Evolutionary conservation across 2,888 invertebrate genomes (phyloP).

Genomic region (Hirtodrosophila duncani): DNA sequence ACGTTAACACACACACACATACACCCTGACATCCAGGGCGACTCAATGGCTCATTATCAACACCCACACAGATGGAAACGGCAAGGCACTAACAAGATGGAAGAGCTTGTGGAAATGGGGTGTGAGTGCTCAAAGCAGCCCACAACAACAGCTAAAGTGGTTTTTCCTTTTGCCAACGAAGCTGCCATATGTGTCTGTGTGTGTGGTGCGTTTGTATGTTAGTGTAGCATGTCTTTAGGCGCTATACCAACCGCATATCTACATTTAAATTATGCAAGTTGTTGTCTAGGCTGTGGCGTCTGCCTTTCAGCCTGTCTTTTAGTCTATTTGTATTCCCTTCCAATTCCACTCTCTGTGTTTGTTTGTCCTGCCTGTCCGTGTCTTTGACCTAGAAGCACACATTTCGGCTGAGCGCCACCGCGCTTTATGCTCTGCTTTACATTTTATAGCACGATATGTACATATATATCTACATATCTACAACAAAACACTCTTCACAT

Average conservation of each 20-base stretch:
- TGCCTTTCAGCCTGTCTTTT: conserved; percentile 3
- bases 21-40: conserved; percentile 24
- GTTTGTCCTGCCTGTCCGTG: conserved; percentile 48
- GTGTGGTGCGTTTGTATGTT: conserved; percentile 5
- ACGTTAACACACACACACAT: conserved; percentile 10
- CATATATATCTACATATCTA: background rate
- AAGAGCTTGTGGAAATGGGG: conserved; percentile 17
- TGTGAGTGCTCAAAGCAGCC: too few species aligned
- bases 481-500: too few species aligned
- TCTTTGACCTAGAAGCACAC: conserved; percentile 71
- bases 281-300: conserved; percentile 43
- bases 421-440: conserved; percentile 41
- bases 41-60: conserved; percentile 23
- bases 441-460: too few species aligned
- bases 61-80: conserved; percentile 15
- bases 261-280: conserved; percentile 72
- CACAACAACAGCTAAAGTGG: conserved; percentile 57
- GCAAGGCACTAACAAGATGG: background rate
- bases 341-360: conserved; percentile 33
- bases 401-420: conserved; percentile 42
- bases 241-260: conserved; percentile 70
- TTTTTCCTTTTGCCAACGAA: conserved; percentile 49
- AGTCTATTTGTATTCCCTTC: conserved; percentile 19
- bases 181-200: conserved; percentile 5
- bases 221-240: conserved; percentile 60